Evolutionary conservation across 2,888 invertebrate genomes (phyloP), one percentile per base, ranked within the genome.

Genomic region (Thumatha senex): DNA sequence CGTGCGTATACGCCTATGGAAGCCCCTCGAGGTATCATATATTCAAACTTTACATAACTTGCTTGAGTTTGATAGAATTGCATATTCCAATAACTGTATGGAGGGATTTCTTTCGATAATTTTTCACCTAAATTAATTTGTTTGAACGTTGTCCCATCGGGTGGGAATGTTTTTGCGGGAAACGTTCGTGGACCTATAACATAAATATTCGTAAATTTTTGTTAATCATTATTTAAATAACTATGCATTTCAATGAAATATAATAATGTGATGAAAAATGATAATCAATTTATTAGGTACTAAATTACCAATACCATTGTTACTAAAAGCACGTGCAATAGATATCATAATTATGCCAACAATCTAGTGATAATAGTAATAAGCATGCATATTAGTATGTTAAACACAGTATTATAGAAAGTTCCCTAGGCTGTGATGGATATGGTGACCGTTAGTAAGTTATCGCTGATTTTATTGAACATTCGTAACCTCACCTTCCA

Each of bases 51-150:
- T 46, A 99, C 96, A 88, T 98, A 98, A 41, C 97, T 96, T 48
- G 98, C 96, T 88, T 98, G 96, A 56, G 97, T 96, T 87, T 98
- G 98, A 89, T 97, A 97, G 89, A 99, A 98, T 89, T 98, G 98
- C 95, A 98, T 97, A 88, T 98, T 98, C 98, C 98, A 98, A 87
- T 98, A 98, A 81, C 98, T 96, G 90, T 98, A 98, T 61, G 98
- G 96, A 76, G 96, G 96, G 80, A 99, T 97, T 91, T 96, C 96
- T 89, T 96, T 96, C 74, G 96, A 96, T 74, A 97, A 92, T 80
- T 96, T 95, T 87, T 97, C 96, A 64, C 98, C 97, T 78, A 98
- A 92, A 66, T 95, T 94, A 75, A 98, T 96, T 92, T 97, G 97
- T 72, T 96, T 95, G 88, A 98, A 98, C 47, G 97, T 97, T 68